Percentiles rank a stretch among this genome's conserved stretches.
Conservation (phyloP, 2,888 invertebrate genomes). For the Pharmacophagus antenor region DNA sequence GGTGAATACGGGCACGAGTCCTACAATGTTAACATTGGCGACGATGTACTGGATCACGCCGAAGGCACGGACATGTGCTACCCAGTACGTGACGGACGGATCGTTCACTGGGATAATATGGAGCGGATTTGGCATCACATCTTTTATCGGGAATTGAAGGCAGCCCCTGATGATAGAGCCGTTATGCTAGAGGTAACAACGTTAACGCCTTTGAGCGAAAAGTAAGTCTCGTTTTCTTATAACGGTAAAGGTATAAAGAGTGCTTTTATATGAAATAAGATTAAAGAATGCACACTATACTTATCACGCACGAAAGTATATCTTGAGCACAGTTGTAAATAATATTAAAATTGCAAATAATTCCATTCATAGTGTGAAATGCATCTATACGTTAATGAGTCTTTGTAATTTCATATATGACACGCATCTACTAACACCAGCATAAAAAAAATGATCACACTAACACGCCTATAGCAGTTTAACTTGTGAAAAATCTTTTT, state of each 20-base stretch:
- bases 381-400: no score
- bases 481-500: neutral
- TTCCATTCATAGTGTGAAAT: no score
- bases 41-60: slow-evolving; percentile 46
- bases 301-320: no score
- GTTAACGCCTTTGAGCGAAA: slow-evolving; percentile 50
- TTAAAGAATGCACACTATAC: no score
- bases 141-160: slow-evolving; percentile 62
- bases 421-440: no score
- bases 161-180: slow-evolving; percentile 64
- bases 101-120: slow-evolving; percentile 70
- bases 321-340: no score
- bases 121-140: slow-evolving; percentile 67
- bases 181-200: slow-evolving; percentile 52
- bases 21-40: slow-evolving; percentile 62
- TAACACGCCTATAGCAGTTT: no score
- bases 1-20: slow-evolving; percentile 53
- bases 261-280: no score
- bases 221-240: slow-evolving; percentile 43
- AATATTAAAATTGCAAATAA: no score
- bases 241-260: neutral
- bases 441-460: no score
- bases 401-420: no score
- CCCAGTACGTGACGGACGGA: slow-evolving; percentile 54
- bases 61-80: slow-evolving; percentile 49